Percentiles rank a stretch among this genome's conserved stretches.
These are phyloP conservation scores for Urocolius indicus DNA, from an alignment of 2,113 vertebrate species.

Conservation along the genomic window DNA sequence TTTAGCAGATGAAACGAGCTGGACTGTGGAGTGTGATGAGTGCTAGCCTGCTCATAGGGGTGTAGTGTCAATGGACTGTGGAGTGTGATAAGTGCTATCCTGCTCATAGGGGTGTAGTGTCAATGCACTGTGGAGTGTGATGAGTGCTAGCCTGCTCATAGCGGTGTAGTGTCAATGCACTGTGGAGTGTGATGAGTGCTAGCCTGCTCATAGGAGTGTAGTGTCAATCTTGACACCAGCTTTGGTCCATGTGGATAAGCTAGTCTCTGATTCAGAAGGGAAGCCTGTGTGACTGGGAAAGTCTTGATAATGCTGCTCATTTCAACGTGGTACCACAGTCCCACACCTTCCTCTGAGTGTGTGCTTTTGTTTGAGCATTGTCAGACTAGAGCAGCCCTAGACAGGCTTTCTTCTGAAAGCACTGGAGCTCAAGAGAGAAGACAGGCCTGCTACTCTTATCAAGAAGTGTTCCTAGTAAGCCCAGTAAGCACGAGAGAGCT, in stretches of 20 bases:
- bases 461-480: neutral
- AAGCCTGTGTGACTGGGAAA: neutral
- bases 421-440: neutral
- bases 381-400: neutral
- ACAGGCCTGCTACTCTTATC: neutral
- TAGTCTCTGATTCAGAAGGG: neutral
- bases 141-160: neutral
- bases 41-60: neutral
- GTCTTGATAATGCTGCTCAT: neutral
- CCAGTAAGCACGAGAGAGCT: neutral
- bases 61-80: neutral
- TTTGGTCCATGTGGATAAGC: neutral
- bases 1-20: neutral
- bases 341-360: neutral
- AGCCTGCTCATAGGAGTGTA: neutral
- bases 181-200: neutral
- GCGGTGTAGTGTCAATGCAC: neutral
- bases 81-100: neutral
- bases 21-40: neutral
- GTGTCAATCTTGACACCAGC: neutral
- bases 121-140: no score
- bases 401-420: neutral
- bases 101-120: neutral
- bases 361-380: neutral
- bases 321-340: neutral